Percentiles rank a stretch among this genome's conserved stretches.
Conservation (phyloP, 2,113 vertebrate species). For the Hymenochirus boettgeri region DNA sequence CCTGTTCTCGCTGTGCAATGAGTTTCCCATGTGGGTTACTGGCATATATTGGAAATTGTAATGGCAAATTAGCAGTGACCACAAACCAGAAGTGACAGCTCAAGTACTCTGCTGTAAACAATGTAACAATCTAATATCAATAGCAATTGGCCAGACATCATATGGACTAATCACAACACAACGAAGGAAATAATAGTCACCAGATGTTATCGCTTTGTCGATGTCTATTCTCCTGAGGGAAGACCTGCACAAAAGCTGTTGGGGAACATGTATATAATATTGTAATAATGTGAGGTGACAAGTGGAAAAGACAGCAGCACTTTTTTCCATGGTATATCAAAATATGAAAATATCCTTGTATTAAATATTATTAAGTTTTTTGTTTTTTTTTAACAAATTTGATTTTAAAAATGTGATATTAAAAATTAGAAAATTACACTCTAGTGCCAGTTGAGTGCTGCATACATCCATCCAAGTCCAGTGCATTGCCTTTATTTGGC, state of each 20-base stretch:
- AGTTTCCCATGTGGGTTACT: constrained; percentile 70
- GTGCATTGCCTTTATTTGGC: too few species aligned
- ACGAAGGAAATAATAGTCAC: constrained; percentile 95
- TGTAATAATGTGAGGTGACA: constrained; percentile 34
- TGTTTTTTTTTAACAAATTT: background rate
- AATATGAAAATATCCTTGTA: background rate
- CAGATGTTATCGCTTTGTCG: constrained; percentile 98
- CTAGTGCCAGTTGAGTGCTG: too few species aligned
- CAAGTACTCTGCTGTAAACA: constrained; percentile 63
- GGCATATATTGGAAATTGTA: constrained; percentile 82
- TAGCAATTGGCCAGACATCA: constrained; percentile 84
- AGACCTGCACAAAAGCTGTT: constrained; percentile 52
- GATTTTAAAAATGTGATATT: too few species aligned
- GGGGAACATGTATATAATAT: constrained; percentile 32
- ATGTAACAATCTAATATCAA: constrained; percentile 57
- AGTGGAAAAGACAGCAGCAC: constrained; percentile 14
- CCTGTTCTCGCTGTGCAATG: constrained; percentile 53
- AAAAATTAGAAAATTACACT: too few species aligned
- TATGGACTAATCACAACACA: constrained; percentile 99
- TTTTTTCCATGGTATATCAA: constrained; percentile 13
- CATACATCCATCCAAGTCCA: too few species aligned
- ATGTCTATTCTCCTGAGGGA: constrained; percentile 74
- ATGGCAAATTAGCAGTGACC: constrained; percentile 82
- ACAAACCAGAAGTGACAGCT: constrained; percentile 96
- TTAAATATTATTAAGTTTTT: background rate